Conservation (phyloP, 2,113 vertebrate species). For the Egretta garzetta region DNA sequence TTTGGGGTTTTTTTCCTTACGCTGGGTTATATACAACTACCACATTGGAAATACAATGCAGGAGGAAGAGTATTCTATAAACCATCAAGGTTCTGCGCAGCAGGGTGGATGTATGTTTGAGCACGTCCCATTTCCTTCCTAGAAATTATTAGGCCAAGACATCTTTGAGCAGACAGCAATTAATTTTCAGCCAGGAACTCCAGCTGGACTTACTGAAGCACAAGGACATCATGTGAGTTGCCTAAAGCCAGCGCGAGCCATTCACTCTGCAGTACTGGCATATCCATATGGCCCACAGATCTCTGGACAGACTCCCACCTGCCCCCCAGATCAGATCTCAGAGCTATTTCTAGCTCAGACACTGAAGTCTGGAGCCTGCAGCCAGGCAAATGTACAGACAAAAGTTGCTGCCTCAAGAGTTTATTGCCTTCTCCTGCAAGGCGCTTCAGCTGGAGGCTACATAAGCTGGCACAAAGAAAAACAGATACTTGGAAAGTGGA, state of each 20-base stretch:
- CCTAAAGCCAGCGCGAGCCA: not conserved
- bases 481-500: not conserved
- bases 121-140: constrained; percentile 6
- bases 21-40: not conserved
- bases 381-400: not conserved
- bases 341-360: constrained; percentile 22
- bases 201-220: constrained; percentile 11
- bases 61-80: not conserved
- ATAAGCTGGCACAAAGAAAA: not conserved
- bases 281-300: not conserved
- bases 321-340: not conserved
- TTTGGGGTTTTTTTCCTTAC: not conserved
- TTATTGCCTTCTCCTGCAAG: not conserved
- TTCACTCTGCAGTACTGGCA: not conserved
- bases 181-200: constrained; percentile 42
- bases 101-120: not conserved
- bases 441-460: not conserved
- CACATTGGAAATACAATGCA: not conserved
- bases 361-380: not conserved
- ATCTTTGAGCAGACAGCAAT: constrained; percentile 41
- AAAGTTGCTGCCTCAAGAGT: not conserved
- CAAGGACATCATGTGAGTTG: not conserved
- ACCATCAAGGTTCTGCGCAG: not conserved
- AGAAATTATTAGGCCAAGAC: constrained; percentile 28
- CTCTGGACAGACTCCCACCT: not conserved